Evolutionary conservation across 2,113 vertebrate species (phyloP).

Genomic region (Tretioscincus oriximinensis): DNA sequence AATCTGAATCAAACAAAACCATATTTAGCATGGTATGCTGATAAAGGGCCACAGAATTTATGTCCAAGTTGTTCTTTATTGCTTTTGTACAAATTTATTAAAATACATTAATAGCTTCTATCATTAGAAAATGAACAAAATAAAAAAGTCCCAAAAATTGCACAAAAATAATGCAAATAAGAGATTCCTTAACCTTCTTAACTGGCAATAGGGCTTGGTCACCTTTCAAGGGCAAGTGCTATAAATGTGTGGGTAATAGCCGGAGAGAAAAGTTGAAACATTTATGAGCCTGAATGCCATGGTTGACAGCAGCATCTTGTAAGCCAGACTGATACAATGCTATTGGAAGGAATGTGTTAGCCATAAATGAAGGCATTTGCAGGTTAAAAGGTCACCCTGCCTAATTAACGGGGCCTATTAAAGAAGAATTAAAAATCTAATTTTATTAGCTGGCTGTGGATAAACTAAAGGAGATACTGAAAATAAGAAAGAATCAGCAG

Average conservation of each 20-base stretch:
- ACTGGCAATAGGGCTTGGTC: neutral
- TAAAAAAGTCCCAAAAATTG: neutral
- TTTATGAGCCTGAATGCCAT: constrained; percentile 37
- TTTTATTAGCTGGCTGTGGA: constrained; percentile 79
- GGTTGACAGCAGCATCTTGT: constrained; percentile 68
- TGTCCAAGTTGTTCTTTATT: neutral
- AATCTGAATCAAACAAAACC: no score
- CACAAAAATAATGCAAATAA: neutral
- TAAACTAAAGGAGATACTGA: constrained; percentile 70
- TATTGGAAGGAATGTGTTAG: constrained; percentile 71
- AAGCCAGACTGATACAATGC: constrained; percentile 64
- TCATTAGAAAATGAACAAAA: neutral
- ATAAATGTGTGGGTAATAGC: neutral
- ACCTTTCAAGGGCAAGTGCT: constrained; percentile 1
- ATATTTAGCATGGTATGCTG: no score
- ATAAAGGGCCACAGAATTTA: neutral
- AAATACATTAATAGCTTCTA: rapidly evolving
- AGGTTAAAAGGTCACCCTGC: constrained; percentile 69
- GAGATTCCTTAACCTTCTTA: neutral
- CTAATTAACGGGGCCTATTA: constrained; percentile 77
- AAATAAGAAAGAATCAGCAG: neutral
- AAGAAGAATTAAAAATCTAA: constrained; percentile 78
- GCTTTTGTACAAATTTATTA: neutral
- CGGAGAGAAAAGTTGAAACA: neutral
- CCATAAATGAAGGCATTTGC: constrained; percentile 79